phyloP scores from a whole-genome alignment of 2,113 vertebrate species.

The Ciconia maguari region DNA sequence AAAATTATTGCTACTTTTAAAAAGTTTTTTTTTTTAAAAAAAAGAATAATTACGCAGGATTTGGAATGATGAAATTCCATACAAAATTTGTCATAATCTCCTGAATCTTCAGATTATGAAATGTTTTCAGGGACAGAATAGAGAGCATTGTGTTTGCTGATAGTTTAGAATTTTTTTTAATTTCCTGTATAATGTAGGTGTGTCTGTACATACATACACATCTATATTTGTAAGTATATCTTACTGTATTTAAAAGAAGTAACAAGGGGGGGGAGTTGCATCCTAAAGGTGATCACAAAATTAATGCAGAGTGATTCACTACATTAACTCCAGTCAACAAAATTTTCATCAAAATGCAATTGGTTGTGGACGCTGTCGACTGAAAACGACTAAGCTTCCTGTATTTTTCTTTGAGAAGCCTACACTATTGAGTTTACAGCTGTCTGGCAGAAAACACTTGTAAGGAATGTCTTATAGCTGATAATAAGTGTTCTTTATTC shows the following conservation, averaged over 20 bases:
- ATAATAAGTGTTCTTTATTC: not conserved
- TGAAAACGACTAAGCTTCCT: not conserved
- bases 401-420: not conserved
- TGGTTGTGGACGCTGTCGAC: not conserved
- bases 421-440: not conserved
- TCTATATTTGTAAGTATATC: not conserved
- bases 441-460: not conserved
- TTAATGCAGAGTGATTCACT: not conserved
- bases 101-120: not conserved
- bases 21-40: no score
- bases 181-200: not conserved
- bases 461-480: not conserved
- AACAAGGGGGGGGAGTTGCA: accelerated
- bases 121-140: not conserved
- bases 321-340: not conserved
- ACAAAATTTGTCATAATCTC: not conserved
- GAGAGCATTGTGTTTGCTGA: not conserved
- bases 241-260: not conserved
- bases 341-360: not conserved
- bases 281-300: not conserved
- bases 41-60: not conserved
- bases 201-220: not conserved
- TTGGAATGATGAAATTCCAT: not conserved
- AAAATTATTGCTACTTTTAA: not conserved
- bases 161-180: not conserved